These are phyloP conservation scores for Metalampra italica DNA, from an alignment of 2,888 invertebrate genomes.

Conservation along the genomic window DNA sequence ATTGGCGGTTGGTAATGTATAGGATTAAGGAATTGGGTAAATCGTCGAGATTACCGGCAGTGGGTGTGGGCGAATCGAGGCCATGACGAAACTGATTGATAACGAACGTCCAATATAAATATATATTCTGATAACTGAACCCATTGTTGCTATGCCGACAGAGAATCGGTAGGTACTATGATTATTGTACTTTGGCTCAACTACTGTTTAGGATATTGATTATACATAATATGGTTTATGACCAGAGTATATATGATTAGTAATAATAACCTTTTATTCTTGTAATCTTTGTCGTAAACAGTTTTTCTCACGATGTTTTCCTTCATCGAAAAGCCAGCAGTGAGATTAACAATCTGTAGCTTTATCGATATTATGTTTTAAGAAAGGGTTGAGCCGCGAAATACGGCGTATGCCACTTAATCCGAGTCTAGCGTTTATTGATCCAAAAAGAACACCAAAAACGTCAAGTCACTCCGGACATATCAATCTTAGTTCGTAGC, in stretches of 20 bases:
- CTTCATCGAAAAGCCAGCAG: neutral
- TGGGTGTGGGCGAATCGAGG: conserved; percentile 68
- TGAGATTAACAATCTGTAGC: neutral
- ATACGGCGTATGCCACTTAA: neutral
- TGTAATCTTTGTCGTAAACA: no score
- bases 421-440: conserved; percentile 22
- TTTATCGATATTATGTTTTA: neutral
- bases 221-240: neutral
- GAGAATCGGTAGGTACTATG: neutral
- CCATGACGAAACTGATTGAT: conserved; percentile 73
- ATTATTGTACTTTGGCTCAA: neutral
- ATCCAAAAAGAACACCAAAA: conserved; percentile 40
- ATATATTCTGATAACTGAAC: conserved; percentile 44
- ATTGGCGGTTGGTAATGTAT: conserved; percentile 29
- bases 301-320: neutral
- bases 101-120: conserved; percentile 57
- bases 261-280: no score
- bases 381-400: neutral
- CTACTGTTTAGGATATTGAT: neutral
- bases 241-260: neutral
- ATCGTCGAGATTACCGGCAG: conserved; percentile 55
- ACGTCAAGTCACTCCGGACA: conserved; percentile 45
- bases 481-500: conserved; percentile 52
- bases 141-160: conserved; percentile 10
- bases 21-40: conserved; percentile 69